Evolutionary conservation across 2,888 invertebrate genomes (phyloP).

Genomic region (Mesorhabditis sp.): DNA sequence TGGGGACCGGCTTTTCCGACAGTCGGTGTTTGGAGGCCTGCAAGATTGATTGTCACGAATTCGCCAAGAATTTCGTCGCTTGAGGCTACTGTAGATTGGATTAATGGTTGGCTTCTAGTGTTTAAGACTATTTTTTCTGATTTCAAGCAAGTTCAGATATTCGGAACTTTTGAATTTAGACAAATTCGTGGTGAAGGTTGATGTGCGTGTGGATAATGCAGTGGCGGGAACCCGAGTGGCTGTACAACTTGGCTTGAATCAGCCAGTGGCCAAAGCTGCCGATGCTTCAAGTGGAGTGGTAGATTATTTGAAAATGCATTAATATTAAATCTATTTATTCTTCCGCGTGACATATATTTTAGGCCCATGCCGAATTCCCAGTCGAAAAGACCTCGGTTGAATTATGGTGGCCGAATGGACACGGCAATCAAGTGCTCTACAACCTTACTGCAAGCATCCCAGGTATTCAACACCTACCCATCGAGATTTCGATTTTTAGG

Average conservation of each 20-base stretch:
- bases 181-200: neutral
- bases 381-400: conserved; percentile 59
- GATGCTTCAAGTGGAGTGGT: neutral
- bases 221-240: neutral
- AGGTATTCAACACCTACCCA: too few species aligned
- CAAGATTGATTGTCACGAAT: conserved; percentile 26
- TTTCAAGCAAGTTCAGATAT: neutral
- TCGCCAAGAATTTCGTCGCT: neutral
- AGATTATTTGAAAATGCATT: too few species aligned
- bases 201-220: neutral
- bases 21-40: conserved; percentile 79
- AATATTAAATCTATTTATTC: too few species aligned
- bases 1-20: conserved; percentile 95
- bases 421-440: conserved; percentile 77
- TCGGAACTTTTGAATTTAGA: neutral
- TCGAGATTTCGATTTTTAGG: too few species aligned
- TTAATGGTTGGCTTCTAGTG: neutral
- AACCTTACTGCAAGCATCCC: conserved; percentile 23
- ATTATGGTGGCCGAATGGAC: conserved; percentile 93
- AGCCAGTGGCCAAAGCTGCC: neutral
- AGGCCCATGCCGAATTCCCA: neutral
- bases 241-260: neutral
- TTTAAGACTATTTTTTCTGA: too few species aligned
- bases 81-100: neutral
- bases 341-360: too few species aligned